Conservation (phyloP, 2,113 vertebrate species). For the Thryonomys swinderianus region DNA sequence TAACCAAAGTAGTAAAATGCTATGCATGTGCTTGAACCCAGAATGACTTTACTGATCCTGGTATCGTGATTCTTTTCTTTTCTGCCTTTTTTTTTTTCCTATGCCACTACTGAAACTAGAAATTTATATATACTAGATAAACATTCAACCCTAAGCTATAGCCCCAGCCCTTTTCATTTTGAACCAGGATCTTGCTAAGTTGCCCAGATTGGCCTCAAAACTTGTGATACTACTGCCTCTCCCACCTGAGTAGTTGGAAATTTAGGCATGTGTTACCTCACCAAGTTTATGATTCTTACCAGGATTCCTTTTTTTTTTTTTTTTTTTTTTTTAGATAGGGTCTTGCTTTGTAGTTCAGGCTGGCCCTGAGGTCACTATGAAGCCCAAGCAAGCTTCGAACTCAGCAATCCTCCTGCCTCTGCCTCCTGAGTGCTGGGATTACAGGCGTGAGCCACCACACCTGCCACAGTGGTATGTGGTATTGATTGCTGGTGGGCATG, state of each 20-base stretch:
- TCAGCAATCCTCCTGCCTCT: too few relatives aligned
- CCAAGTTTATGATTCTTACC: neutral
- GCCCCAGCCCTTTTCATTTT: neutral
- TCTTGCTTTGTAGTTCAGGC: too few relatives aligned
- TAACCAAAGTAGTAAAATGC: constrained; percentile 17
- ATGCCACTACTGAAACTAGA: neutral
- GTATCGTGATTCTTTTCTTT: neutral
- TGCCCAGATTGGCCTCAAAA: neutral
- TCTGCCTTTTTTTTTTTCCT: neutral
- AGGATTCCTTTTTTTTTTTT: too few relatives aligned
- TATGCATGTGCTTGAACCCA: neutral
- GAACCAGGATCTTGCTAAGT: neutral
- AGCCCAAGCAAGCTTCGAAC: too few relatives aligned
- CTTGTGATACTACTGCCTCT: neutral
- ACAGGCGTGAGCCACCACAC: too few relatives aligned
- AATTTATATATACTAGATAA: neutral
- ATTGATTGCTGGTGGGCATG: too few relatives aligned
- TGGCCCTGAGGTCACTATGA: too few relatives aligned
- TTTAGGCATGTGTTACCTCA: neutral
- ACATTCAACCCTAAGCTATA: neutral
- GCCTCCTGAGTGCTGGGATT: too few relatives aligned
- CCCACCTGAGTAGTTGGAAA: neutral
- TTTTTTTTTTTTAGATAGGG: too few relatives aligned
- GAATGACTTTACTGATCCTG: neutral
- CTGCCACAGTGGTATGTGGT: too few relatives aligned